Conservation (phyloP, 2,113 vertebrate species). For the Oreochromis spilurus region DNA sequence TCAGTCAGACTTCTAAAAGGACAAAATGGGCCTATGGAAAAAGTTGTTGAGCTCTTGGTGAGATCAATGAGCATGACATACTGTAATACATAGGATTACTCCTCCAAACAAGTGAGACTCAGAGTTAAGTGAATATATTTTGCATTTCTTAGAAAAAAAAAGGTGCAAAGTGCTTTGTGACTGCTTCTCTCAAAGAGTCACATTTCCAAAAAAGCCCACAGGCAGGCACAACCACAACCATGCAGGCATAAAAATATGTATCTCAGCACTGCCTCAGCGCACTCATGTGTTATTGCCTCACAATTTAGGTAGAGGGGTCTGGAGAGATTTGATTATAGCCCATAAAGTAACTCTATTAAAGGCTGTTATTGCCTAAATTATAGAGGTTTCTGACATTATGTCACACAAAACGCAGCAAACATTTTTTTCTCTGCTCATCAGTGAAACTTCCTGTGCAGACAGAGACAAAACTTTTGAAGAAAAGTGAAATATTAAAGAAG, state of each 20-base stretch:
- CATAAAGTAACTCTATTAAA: slow-evolving; percentile 38
- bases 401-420: slow-evolving; percentile 1
- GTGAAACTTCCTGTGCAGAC: not conserved
- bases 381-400: slow-evolving; percentile 20
- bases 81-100: slow-evolving; percentile 45
- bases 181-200: not conserved
- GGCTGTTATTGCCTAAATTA: slow-evolving; percentile 12
- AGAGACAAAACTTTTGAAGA: not conserved
- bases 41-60: slow-evolving; percentile 31
- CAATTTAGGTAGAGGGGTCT: slow-evolving; percentile 30
- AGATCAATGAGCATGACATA: slow-evolving; percentile 47
- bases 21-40: slow-evolving; percentile 54
- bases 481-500: slow-evolving; percentile 18
- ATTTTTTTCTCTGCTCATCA: slow-evolving; percentile 24
- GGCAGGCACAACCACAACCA: slow-evolving; percentile 27
- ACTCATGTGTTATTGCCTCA: slow-evolving; percentile 34
- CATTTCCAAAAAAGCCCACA: slow-evolving; percentile 15
- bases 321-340: slow-evolving; percentile 43
- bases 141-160: slow-evolving; percentile 13
- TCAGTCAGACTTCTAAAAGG: slow-evolving; percentile 43
- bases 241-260: slow-evolving; percentile 28
- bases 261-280: not conserved
- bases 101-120: slow-evolving; percentile 32
- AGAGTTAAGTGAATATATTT: slow-evolving; percentile 25
- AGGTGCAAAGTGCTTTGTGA: slow-evolving; percentile 11